Conservation (phyloP, 2,888 invertebrate genomes). For the Polymixis lichenea region DNA sequence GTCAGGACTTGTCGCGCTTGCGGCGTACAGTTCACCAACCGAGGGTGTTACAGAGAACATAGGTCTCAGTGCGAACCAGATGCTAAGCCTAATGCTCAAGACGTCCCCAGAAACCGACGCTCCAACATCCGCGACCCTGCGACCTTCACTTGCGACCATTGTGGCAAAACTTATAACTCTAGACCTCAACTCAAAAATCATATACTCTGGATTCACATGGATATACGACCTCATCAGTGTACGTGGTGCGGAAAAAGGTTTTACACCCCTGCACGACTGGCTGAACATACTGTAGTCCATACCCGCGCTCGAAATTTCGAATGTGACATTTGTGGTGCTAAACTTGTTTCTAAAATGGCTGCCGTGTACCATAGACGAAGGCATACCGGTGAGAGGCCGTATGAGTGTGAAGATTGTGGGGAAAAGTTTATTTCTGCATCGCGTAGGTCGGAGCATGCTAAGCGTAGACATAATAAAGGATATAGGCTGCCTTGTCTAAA, state of each 20-base stretch:
- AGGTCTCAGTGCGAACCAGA: constrained; percentile 83
- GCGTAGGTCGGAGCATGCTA: constrained; percentile 83
- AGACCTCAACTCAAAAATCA: constrained; percentile 86
- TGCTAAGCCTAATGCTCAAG: constrained; percentile 79
- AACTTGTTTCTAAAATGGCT: constrained; percentile 86
- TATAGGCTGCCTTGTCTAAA: constrained; percentile 74
- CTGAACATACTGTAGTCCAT: constrained; percentile 89
- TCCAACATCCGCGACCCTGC: constrained; percentile 85
- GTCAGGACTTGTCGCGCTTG: constrained; percentile 83
- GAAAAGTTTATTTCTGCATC: constrained; percentile 85
- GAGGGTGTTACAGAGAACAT: constrained; percentile 84
- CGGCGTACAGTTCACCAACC: constrained; percentile 81
- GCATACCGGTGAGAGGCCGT: constrained; percentile 87
- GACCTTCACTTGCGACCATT: constrained; percentile 83
- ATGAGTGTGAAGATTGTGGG: constrained; percentile 84
- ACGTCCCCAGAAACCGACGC: constrained; percentile 75
- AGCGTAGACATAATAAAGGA: constrained; percentile 83
- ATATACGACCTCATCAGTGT: constrained; percentile 87
- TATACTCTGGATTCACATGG: constrained; percentile 88
- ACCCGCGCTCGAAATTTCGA: constrained; percentile 88
- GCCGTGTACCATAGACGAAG: constrained; percentile 85
- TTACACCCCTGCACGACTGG: constrained; percentile 86
- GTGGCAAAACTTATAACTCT: constrained; percentile 81
- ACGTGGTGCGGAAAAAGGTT: constrained; percentile 89
- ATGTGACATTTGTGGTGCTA: constrained; percentile 89